Base-by-base conservation (phyloP, 2,797 vertebrate genomes). In the Salmo trutta region DNA sequence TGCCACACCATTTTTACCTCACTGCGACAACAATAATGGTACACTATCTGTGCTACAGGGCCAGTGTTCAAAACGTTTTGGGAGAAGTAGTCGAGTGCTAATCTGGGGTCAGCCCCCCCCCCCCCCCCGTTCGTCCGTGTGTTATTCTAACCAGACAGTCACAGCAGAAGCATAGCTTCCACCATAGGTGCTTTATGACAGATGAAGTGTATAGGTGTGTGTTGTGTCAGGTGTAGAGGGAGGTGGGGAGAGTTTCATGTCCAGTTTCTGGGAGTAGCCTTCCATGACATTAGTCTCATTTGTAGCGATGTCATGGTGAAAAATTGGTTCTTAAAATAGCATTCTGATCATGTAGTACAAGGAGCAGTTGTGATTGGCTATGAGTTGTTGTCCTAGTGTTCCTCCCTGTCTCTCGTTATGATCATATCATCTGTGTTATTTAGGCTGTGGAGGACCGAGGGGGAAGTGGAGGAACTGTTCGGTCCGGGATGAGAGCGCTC, bases 261-360 rank as follows among this genome's bases (percentile, higher is more conserved):
- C 69, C 41, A 86, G 91, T 93, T 92, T 94, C 92, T 90, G 90
- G 94, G 93, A 86, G 93, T 92, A 90, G 88, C 83, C 74, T 76
- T 66, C 71, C 53, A 2, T 16, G 36, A 19, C 51, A 33, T 3
- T 10, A n/a, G 17, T 77, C 71, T 77, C 10, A 24, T 70, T 47
- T 79, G 36, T 71, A 64, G 59, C 31, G 52, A 14, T 75, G 72
- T 77, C 7, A 69, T 10, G 19, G 15, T 36, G 75, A 77, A 62
- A 3, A 12, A 4, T 21, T 62, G 8, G n/a, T 62, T 21, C 5
- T n/a, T n/a, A 10, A 62, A 62, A 62, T 62, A 21, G 24, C 21
- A 14, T 64, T 64, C 59, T 64, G 59, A 3, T 47, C 41, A 47
- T 59, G 74, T 3, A 56, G 66, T 74, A 78, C 59, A 72, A 78